Percentiles rank a stretch among this genome's conserved stretches.
Evolutionary conservation across 1,140 invertebrate genomes (phyloP).

Genomic region (Oncopodura yosiiana): DNA sequence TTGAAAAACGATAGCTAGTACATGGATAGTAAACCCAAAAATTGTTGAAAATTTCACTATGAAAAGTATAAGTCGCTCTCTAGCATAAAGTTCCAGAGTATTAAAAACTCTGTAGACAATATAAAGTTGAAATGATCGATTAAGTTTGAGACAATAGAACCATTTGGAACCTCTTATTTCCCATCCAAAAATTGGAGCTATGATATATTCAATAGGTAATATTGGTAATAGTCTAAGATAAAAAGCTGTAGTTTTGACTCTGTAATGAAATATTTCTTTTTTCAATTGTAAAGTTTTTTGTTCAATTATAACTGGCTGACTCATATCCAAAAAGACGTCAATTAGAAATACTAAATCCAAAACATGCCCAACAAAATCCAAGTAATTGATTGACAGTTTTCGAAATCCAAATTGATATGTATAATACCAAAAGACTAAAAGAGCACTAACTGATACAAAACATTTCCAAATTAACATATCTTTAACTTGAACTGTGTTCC

Average conservation of each 20-base stretch:
- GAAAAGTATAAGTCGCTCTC: background rate
- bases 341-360: constrained; percentile 22
- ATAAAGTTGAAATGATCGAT: constrained; percentile 6
- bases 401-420: constrained; percentile 24
- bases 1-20: constrained; percentile 16
- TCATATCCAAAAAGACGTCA: constrained; percentile 16
- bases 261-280: constrained; percentile 21
- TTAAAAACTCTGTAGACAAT: constrained; percentile 2
- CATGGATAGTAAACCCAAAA: constrained; percentile 14
- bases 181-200: background rate
- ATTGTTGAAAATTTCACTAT: constrained; percentile 2
- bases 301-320: constrained; percentile 24
- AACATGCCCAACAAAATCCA: constrained; percentile 14
- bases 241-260: background rate
- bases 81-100: constrained; percentile 14
- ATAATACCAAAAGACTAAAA: constrained; percentile 14
- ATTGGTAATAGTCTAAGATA: constrained; percentile 27
- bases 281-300: constrained; percentile 16
- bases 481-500: no score
- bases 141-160: constrained; percentile 12
- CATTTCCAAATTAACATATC: constrained; percentile 10
- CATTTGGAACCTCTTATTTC: background rate
- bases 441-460: constrained; percentile 5
- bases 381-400: background rate
- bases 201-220: constrained; percentile 26